These are phyloP conservation scores for Dynastes hyllus DNA, from an alignment of 2,888 invertebrate species.

Conservation along the genomic window DNA sequence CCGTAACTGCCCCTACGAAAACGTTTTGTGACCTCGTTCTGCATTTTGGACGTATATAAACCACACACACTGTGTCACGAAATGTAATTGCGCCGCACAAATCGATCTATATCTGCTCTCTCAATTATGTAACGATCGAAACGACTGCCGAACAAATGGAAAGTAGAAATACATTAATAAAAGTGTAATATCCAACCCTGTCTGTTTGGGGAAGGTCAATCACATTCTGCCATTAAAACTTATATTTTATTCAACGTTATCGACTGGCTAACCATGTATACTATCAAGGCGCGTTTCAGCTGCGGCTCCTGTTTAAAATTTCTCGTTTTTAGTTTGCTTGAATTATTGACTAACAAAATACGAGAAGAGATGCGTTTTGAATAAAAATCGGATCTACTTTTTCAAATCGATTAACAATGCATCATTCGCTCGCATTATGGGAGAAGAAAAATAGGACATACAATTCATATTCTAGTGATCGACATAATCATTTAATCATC, in stretches of 20 bases:
- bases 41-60: slow-evolving; percentile 14
- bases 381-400: slow-evolving; percentile 11
- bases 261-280: background rate
- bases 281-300: background rate
- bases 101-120: slow-evolving; percentile 25
- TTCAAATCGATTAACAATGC: slow-evolving; percentile 8
- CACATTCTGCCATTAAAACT: slow-evolving; percentile 43
- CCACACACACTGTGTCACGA: background rate
- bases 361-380: background rate
- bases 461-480: slow-evolving; percentile 19
- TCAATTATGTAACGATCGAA: slow-evolving; percentile 37
- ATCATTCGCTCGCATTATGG: slow-evolving; percentile 3
- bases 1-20: slow-evolving; percentile 13
- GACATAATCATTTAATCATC: slow-evolving; percentile 3
- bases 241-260: slow-evolving; percentile 43
- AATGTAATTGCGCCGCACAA: slow-evolving; percentile 18
- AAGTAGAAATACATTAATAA: slow-evolving; percentile 45
- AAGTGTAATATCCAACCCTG: slow-evolving; percentile 44
- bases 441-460: background rate
- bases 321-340: slow-evolving; percentile 37
- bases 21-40: slow-evolving; percentile 40
- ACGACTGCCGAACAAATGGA: slow-evolving; percentile 30
- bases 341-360: slow-evolving; percentile 21
- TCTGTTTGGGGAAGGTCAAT: slow-evolving; percentile 47
- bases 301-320: slow-evolving; percentile 8